phyloP scores from a whole-genome alignment of 2,888 invertebrate species.

The Abrostola tripartita region DNA sequence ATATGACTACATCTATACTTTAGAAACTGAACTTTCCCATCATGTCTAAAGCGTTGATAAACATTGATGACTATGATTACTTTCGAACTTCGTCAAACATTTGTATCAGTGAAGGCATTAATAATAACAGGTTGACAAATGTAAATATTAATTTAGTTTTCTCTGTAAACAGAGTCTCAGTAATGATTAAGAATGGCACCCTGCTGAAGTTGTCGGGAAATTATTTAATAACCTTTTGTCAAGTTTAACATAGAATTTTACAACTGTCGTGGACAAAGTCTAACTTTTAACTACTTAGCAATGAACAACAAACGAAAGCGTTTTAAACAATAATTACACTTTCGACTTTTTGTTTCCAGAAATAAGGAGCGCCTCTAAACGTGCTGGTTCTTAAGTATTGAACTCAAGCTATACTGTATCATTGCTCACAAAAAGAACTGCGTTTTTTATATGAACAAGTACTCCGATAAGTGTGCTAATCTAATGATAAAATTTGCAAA shows the following conservation, averaged over 20 bases:
- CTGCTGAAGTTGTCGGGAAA: conserved; percentile 40
- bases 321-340: conserved; percentile 41
- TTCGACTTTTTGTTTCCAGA: conserved; percentile 22
- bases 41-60: not conserved
- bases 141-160: conserved; percentile 39
- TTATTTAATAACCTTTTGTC: conserved; percentile 48
- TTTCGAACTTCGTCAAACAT: conserved; percentile 15
- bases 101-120: conserved; percentile 25
- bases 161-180: conserved; percentile 28
- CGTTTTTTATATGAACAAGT: too few species aligned
- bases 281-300: conserved; percentile 47
- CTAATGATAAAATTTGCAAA: too few species aligned
- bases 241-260: conserved; percentile 37
- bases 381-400: conserved; percentile 10
- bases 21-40: too few species aligned
- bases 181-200: conserved; percentile 27
- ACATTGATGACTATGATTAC: not conserved
- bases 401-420: not conserved
- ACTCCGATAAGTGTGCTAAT: too few species aligned
- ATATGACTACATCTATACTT: not conserved
- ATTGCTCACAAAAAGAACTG: too few species aligned
- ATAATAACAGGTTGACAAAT: conserved; percentile 26
- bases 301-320: conserved; percentile 32
- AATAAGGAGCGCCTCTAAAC: conserved; percentile 10
- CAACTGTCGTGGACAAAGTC: conserved; percentile 35